These are phyloP conservation scores for Fragum sueziense DNA, from an alignment of 2,888 invertebrate species.

Conservation along the genomic window DNA sequence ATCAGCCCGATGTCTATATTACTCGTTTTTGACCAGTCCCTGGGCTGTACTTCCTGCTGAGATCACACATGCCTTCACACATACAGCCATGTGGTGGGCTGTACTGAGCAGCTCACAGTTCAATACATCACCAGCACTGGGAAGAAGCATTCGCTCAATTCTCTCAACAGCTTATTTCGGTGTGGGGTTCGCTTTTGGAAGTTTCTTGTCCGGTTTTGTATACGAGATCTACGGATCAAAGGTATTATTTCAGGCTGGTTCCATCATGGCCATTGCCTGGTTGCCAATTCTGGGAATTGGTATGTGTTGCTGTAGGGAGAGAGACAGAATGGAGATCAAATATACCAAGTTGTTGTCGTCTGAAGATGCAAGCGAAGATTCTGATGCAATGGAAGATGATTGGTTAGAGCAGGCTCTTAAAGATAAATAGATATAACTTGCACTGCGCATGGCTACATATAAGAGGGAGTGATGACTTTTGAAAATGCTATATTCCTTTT, in stretches of 20 bases:
- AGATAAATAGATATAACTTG: conserved; percentile 57
- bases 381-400: conserved; percentile 71
- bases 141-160: conserved; percentile 76
- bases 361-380: conserved; percentile 68
- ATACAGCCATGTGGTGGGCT: conserved; percentile 77
- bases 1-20: conserved; percentile 71
- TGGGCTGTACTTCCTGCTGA: conserved; percentile 77
- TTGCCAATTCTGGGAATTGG: conserved; percentile 67
- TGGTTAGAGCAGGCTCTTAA: conserved; percentile 79
- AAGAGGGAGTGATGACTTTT: too few relatives aligned
- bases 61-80: conserved; percentile 74
- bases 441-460: too few relatives aligned
- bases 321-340: conserved; percentile 67
- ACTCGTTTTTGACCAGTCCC: conserved; percentile 75
- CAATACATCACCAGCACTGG: conserved; percentile 72
- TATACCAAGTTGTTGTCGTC: conserved; percentile 73
- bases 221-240: conserved; percentile 71
- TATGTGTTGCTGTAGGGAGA: conserved; percentile 70
- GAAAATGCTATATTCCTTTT: too few relatives aligned
- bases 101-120: conserved; percentile 74
- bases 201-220: conserved; percentile 74
- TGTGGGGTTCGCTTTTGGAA: conserved; percentile 76
- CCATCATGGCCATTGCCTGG: conserved; percentile 70
- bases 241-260: conserved; percentile 72
- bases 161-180: conserved; percentile 77